Evolutionary conservation across 92 coral and sea anemone genomes (phyloP), one percentile per base, ranked within the genome.

Genomic region (Phenganax stokvisi): DNA sequence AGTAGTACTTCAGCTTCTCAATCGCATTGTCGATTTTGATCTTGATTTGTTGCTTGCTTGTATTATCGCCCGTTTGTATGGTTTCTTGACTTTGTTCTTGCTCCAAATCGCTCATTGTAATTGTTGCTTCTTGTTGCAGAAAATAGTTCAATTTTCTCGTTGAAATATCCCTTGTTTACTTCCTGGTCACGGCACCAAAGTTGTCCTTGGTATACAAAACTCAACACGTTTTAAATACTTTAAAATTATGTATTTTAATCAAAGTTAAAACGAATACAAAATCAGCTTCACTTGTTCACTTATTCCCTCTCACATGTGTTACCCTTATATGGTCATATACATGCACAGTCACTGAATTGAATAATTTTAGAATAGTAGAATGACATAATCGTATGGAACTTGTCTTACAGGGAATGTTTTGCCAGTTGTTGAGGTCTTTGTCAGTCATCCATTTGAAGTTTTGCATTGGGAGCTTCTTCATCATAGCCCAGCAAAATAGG

Each of bases 1-100:
- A 61, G 71, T 80, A 80, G 52, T 64, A 80, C 58, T 80, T 80
- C 58, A 59, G 71, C 56, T 79, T 79, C 52, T 76, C 80, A 37
- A 76, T 76, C 56, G 56, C 65, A 54, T 76, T 76, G 17, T 76
- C 59, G 80, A 76, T 65, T 76, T 76, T 51, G 31, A 10, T 31
- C 66, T 57, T 52, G 61, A 76, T 57, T 27, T 76, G 66, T 54
- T 76, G 27, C 80, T 76, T 66, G 51, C 13, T 75, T 51, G 57
- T 25, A 51, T 71, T 57, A 57, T 47, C 13, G 61, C 31, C 61
- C 80, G 80, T 47, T 58, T 58, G 63, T n/a, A 58, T 8, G 17
- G 15, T 58, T 58, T 58, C 3, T 37, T 37, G 47, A 37, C 47
- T 37, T 37, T 37, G 47, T 37, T 37, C 47, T 37, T 37, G 47